phyloP scores from a whole-genome alignment of 2,888 invertebrate species.

The Leptothorax acervorum region DNA sequence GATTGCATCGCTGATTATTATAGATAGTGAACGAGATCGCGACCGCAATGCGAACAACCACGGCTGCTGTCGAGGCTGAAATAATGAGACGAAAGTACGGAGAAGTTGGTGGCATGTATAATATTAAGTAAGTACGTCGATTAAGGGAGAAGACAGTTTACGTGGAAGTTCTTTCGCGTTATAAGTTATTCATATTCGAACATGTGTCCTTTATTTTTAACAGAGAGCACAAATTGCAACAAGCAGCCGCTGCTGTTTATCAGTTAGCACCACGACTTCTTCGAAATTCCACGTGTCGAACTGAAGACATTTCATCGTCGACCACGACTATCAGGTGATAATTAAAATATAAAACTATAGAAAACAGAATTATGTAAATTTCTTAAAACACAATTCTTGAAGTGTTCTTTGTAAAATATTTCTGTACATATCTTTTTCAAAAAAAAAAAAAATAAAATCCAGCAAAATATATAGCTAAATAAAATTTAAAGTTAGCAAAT shows the following conservation, averaged over 20 bases:
- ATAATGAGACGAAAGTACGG: constrained; percentile 88
- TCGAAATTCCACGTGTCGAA: constrained; percentile 28
- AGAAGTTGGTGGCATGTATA: constrained; percentile 88
- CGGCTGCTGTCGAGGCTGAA: constrained; percentile 86
- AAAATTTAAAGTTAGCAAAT: neutral
- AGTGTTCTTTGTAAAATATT: constrained; percentile 4
- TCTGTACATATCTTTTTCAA: neutral
- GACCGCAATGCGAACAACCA: constrained; percentile 85
- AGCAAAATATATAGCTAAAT: neutral
- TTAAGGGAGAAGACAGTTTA: neutral
- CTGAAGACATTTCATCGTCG: neutral
- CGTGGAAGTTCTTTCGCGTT: neutral
- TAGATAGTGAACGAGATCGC: constrained; percentile 87
- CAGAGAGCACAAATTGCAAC: constrained; percentile 38
- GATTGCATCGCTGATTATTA: constrained; percentile 47
- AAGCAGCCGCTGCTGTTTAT: constrained; percentile 20
- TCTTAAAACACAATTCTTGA: neutral
- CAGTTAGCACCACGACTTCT: constrained; percentile 25
- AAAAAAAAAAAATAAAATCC: neutral
- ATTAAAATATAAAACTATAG: constrained; percentile 9
- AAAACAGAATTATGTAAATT: neutral
- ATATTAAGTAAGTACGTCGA: constrained; percentile 84
- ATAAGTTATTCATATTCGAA: constrained; percentile 12
- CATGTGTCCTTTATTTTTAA: constrained; percentile 2
- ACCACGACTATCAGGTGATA: constrained; percentile 20